Base-by-base conservation (phyloP, 1,140 invertebrate species). In the Harlomillsia oculata region DNA sequence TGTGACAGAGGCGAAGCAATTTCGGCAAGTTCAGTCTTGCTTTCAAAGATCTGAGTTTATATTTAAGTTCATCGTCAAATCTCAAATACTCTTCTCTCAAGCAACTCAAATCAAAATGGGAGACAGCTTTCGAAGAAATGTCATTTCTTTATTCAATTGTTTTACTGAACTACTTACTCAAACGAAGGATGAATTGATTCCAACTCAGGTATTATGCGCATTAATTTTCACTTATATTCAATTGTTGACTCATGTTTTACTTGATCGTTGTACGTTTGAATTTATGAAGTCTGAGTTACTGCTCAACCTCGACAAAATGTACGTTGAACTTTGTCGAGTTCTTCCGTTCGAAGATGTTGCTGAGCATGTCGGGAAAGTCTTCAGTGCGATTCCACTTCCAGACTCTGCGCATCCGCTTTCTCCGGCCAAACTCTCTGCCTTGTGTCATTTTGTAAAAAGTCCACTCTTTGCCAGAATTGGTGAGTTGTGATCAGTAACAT, bases 1-100 rank as follows among this genome's bases (percentile, higher is more conserved):
- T 36, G 64, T 65, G 26, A 80, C 80, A 1, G 80, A 82, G 2
- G 82, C 83, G 0, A 87, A 91, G 57, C 83, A 85, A 40, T 87
- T 90, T 60, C 87, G 91, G 66, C 83, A 87, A 0, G 89, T 93
- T 37, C 82, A 89, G 64, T 90, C 89, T 65, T 92, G 89, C 68
- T 90, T 93, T 57, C 80, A 85, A 46, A 90, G 90, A 1, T 75
- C 96, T 8, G 91, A 95, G 70, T 95, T 92, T 60, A 89, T 97
- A 65, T 92, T 97, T 72, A 91, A 96, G 65, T 83, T 98, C 62
- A 88, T 97, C 5, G 91, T 97, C 13, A 87, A 93, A 62, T 96
- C 92, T 28, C 76, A 93, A 23, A 69, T 87, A 16, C 71, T 97
- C 2, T 97, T 95, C 77, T 82, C 89, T 0, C 77, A 85, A 16